phyloP scores from a whole-genome alignment of 2,888 invertebrate genomes.

The Vannuccia rotundouncinata region DNA sequence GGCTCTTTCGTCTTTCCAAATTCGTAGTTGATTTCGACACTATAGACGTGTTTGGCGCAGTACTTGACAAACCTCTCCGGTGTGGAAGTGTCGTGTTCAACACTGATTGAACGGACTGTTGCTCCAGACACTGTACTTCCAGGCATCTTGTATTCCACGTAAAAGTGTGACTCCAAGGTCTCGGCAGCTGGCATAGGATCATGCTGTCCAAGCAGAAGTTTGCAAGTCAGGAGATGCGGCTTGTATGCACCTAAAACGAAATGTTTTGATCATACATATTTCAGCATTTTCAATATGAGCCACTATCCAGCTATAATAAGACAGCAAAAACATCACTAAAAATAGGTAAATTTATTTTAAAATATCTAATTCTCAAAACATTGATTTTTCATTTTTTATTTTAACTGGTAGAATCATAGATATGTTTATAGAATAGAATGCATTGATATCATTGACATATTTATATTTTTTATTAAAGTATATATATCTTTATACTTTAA shows the following conservation, averaged over 20 bases:
- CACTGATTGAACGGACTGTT: conserved; percentile 75
- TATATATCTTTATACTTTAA: too few species aligned
- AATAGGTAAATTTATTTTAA: too few species aligned
- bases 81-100: conserved; percentile 59
- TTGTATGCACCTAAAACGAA: conserved; percentile 91
- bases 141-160: conserved; percentile 97
- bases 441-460: too few species aligned
- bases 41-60: conserved; percentile 73
- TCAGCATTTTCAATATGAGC: too few species aligned
- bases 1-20: conserved; percentile 34
- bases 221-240: conserved; percentile 85
- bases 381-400: too few species aligned
- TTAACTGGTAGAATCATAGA: too few species aligned
- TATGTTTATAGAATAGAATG: too few species aligned
- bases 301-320: too few species aligned
- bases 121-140: conserved; percentile 75
- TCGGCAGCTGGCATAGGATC: conserved; percentile 80
- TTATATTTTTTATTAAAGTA: too few species aligned
- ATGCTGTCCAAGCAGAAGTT: conserved; percentile 88
- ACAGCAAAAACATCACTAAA: too few species aligned
- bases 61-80: conserved; percentile 97
- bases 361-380: too few species aligned
- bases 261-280: too few species aligned
- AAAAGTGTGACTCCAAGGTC: conserved; percentile 75
- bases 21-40: conserved; percentile 40